These are phyloP conservation scores for Rhabditoides inermis DNA, from an alignment of 2,888 invertebrate genomes.

Conservation along the genomic window DNA sequence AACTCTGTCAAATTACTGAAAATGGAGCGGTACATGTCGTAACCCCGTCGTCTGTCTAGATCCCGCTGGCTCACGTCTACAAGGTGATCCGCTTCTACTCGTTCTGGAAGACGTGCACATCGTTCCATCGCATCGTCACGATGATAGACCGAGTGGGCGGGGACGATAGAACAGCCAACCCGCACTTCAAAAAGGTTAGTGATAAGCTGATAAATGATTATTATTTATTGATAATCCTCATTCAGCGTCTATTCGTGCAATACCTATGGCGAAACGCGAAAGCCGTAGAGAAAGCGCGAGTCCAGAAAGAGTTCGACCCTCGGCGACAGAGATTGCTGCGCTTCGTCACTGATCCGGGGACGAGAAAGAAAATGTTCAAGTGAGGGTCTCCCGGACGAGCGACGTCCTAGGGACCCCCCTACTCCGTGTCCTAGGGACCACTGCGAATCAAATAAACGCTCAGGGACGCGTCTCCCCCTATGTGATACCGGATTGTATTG, in stretches of 20 bases:
- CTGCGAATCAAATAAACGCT: neutral
- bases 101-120: slow-evolving; percentile 52
- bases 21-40: no score
- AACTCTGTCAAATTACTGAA: no score
- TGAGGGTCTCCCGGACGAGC: no score
- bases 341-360: slow-evolving; percentile 45
- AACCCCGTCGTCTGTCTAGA: slow-evolving; percentile 16
- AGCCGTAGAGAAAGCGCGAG: slow-evolving; percentile 48
- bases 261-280: slow-evolving; percentile 52
- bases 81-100: slow-evolving; percentile 52
- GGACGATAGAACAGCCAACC: slow-evolving; percentile 15
- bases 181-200: slow-evolving; percentile 46
- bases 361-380: slow-evolving; percentile 20
- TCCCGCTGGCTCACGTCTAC: slow-evolving; percentile 46
- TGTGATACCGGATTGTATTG: neutral
- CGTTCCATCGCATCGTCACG: slow-evolving; percentile 52
- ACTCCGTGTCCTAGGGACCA: no score
- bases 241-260: slow-evolving; percentile 49
- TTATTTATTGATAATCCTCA: no score
- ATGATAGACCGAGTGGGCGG: slow-evolving; percentile 47
- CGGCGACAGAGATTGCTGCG: slow-evolving; percentile 44
- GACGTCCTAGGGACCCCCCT: no score
- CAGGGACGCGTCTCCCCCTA: neutral
- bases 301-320: slow-evolving; percentile 51
- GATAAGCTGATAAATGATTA: no score